A percentile compares a stretch with the other conserved stretches of the same genome.
Evolutionary conservation across 2,888 invertebrate genomes (phyloP).

Genomic region (Heliconius cydno): DNA sequence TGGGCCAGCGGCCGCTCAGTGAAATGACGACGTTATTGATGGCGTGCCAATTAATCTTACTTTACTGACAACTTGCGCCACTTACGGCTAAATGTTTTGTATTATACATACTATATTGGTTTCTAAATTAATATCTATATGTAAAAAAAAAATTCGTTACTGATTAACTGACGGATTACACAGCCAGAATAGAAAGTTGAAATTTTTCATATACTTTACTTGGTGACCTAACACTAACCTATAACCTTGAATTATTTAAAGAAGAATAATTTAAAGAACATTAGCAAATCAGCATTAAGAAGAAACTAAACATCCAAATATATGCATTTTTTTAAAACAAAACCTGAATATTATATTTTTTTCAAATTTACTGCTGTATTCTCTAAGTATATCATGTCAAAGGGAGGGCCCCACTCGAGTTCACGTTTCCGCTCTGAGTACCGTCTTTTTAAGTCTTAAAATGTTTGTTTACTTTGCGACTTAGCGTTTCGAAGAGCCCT

Average conservation of each 20-base stretch:
- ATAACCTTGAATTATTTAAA: too few relatives aligned
- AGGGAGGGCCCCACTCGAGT: constrained; percentile 46
- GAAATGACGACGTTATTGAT: constrained; percentile 56
- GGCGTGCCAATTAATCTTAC: constrained; percentile 56
- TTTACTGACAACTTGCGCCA: constrained; percentile 46
- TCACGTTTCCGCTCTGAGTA: constrained; percentile 46
- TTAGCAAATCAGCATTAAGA: too few relatives aligned
- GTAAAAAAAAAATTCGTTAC: too few relatives aligned
- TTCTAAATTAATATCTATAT: neutral
- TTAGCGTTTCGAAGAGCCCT: constrained; percentile 45
- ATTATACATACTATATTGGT: neutral
- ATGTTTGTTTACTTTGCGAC: constrained; percentile 50
- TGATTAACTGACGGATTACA: too few relatives aligned
- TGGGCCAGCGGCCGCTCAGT: constrained; percentile 38
- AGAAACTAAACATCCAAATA: too few relatives aligned
- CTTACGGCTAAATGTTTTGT: constrained; percentile 29
- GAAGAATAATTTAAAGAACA: too few relatives aligned
- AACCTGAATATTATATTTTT: neutral
- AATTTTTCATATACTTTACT: too few relatives aligned
- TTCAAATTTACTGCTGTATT: constrained; percentile 11
- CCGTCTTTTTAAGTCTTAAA: constrained; percentile 46
- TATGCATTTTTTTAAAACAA: neutral
- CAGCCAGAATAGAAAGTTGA: too few relatives aligned
- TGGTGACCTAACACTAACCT: too few relatives aligned
- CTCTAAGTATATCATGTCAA: constrained; percentile 38